Conservation (phyloP, 1,140 invertebrate genomes). For the Ceratoteleas bidentatus region DNA sequence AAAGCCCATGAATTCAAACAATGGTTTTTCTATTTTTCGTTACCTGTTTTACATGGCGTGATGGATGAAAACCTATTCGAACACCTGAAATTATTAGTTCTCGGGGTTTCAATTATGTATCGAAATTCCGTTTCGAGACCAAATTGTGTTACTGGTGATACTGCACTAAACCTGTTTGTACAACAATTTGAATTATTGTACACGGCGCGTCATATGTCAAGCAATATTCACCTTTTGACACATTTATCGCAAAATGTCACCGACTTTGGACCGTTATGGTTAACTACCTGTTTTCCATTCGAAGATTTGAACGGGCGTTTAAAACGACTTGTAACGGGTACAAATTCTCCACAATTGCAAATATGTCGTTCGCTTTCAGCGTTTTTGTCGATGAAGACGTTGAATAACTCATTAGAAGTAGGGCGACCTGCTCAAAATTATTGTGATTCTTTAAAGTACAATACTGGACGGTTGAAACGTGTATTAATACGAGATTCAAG, state of each 20-base stretch:
- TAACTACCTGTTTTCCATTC: conserved; percentile 53
- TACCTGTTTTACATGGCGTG: conserved; percentile 28
- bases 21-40: conserved; percentile 43
- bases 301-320: conserved; percentile 58
- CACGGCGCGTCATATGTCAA: conserved; percentile 1
- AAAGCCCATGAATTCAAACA: conserved; percentile 52
- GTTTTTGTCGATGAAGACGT: conserved; percentile 9
- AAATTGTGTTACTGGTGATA: background rate
- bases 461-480: background rate
- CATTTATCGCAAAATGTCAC: background rate
- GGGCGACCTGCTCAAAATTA: conserved; percentile 8
- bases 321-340: conserved; percentile 35
- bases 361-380: conserved; percentile 19
- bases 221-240: conserved; percentile 8
- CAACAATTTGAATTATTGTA: background rate
- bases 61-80: conserved; percentile 17
- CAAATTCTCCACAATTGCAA: conserved; percentile 40
- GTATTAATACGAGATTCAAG: background rate
- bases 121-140: conserved; percentile 1
- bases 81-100: conserved; percentile 13
- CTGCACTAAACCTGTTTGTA: conserved; percentile 1
- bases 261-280: conserved; percentile 18
- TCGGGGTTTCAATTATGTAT: conserved; percentile 9
- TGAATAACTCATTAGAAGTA: background rate
- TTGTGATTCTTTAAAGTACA: background rate